These are phyloP conservation scores for Adoxophyes honmai DNA, from an alignment of 1,140 invertebrate genomes.

Conservation along the genomic window DNA sequence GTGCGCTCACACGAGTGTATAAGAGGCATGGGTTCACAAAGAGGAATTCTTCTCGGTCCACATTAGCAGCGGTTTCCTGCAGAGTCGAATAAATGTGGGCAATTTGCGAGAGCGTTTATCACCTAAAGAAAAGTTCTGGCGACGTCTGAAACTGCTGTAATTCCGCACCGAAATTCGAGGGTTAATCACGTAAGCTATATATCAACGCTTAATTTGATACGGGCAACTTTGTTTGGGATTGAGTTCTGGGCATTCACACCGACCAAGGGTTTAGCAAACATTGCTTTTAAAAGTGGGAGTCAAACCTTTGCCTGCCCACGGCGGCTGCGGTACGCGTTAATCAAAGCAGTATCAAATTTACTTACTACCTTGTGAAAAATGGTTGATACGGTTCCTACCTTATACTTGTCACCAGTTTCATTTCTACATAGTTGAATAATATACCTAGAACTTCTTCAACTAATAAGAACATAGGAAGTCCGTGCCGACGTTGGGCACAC, in stretches of 20 bases:
- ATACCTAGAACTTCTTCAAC: too few species aligned
- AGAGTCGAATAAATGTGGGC: conserved; percentile 55
- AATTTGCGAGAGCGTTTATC: conserved; percentile 65
- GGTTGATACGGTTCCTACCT: too few species aligned
- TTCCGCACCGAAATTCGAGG: conserved; percentile 45
- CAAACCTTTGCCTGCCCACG: neutral
- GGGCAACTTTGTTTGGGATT: conserved; percentile 37
- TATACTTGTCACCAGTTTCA: too few species aligned
- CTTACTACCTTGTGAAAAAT: too few species aligned
- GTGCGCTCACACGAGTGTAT: conserved; percentile 24
- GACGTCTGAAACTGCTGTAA: conserved; percentile 53
- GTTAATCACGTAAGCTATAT: conserved; percentile 51
- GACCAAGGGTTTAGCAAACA: conserved; percentile 5
- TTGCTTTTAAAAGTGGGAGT: conserved; percentile 2
- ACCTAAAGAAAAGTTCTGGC: conserved; percentile 64
- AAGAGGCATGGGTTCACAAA: conserved; percentile 30
- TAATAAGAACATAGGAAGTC: too few species aligned
- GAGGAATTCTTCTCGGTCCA: conserved; percentile 37
- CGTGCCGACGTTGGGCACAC: too few species aligned
- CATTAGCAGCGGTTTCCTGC: conserved; percentile 46
- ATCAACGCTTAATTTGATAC: conserved; percentile 58
- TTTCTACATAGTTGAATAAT: too few species aligned
- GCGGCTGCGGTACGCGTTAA: neutral
- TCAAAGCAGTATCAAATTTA: too few species aligned
- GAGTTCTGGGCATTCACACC: conserved; percentile 19